A percentile compares a stretch with the other conserved stretches of the same genome.
These are phyloP conservation scores for Leuctra nigra DNA, from an alignment of 2,888 invertebrate species.

Conservation along the genomic window DNA sequence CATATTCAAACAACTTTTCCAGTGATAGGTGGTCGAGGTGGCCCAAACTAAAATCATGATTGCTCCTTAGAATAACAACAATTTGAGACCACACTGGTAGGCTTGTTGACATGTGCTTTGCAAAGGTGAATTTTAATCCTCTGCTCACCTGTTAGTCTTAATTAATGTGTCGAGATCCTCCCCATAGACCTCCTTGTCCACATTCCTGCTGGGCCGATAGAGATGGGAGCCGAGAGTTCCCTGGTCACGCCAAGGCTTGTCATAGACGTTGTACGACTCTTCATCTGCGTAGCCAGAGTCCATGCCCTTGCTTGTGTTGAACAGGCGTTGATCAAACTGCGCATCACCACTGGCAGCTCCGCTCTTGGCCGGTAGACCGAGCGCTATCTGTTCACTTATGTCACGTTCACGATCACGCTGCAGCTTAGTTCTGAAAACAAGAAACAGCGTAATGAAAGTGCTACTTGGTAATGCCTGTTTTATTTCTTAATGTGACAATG, in stretches of 20 bases:
- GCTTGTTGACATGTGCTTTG: not conserved
- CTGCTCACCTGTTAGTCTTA: slow-evolving; percentile 68
- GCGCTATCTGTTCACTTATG: slow-evolving; percentile 96
- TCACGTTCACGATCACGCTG: slow-evolving; percentile 91
- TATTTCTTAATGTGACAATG: too few relatives aligned
- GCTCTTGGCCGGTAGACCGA: slow-evolving; percentile 86
- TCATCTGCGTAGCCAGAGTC: slow-evolving; percentile 95
- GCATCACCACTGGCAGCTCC: slow-evolving; percentile 64
- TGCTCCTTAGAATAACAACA: not conserved
- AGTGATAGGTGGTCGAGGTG: too few relatives aligned
- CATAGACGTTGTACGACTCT: slow-evolving; percentile 96
- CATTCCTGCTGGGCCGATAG: slow-evolving; percentile 79
- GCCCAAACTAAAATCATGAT: not conserved
- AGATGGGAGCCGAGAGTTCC: slow-evolving; percentile 82
- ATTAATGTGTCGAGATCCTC: slow-evolving; percentile 85
- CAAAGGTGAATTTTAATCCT: not conserved
- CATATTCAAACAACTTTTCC: too few relatives aligned
- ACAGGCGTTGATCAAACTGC: slow-evolving; percentile 91
- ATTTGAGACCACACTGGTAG: not conserved
- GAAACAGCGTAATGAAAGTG: not conserved
- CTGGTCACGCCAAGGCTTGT: slow-evolving; percentile 94
- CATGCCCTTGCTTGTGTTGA: slow-evolving; percentile 90
- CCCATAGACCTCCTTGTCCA: slow-evolving; percentile 86
- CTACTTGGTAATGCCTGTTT: too few relatives aligned
- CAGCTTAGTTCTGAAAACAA: slow-evolving; percentile 60